phyloP scores from a whole-genome alignment of 2,797 vertebrate genomes.

The Pteropus rufus region DNA sequence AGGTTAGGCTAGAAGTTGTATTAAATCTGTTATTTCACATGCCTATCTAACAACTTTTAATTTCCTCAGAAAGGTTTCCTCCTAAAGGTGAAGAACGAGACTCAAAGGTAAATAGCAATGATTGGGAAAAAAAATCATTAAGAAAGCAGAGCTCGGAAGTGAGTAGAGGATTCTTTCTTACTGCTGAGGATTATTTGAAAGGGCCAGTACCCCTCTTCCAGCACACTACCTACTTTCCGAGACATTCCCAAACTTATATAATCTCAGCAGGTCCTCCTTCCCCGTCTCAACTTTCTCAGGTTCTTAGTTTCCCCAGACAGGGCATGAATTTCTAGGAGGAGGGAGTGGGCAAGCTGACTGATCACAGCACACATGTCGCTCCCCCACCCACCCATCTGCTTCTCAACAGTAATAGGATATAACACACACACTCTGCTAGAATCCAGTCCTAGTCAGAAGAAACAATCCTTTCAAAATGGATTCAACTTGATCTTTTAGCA shows the following conservation, averaged over 20 bases:
- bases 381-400: neutral
- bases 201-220: neutral
- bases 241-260: neutral
- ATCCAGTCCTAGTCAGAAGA: slow-evolving; percentile 18
- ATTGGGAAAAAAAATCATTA: slow-evolving; percentile 48
- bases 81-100: slow-evolving; percentile 38
- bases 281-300: slow-evolving; percentile 52
- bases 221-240: neutral
- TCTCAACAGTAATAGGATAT: slow-evolving; percentile 45
- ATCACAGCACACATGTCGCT: slow-evolving; percentile 18
- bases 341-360: slow-evolving; percentile 6
- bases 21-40: slow-evolving; percentile 29
- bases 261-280: slow-evolving; percentile 24
- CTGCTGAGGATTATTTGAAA: neutral
- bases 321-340: slow-evolving; percentile 3
- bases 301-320: slow-evolving; percentile 49
- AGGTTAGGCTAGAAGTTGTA: neutral
- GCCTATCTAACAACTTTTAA: slow-evolving; percentile 18
- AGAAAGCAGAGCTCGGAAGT: neutral
- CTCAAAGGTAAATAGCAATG: slow-evolving; percentile 51
- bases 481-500: neutral
- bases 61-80: slow-evolving; percentile 43
- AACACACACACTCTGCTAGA: neutral
- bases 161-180: neutral
- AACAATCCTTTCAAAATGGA: slow-evolving; percentile 31